phyloP scores from a whole-genome alignment of 2,888 invertebrate genomes.

The Macrophya alboannulata region DNA sequence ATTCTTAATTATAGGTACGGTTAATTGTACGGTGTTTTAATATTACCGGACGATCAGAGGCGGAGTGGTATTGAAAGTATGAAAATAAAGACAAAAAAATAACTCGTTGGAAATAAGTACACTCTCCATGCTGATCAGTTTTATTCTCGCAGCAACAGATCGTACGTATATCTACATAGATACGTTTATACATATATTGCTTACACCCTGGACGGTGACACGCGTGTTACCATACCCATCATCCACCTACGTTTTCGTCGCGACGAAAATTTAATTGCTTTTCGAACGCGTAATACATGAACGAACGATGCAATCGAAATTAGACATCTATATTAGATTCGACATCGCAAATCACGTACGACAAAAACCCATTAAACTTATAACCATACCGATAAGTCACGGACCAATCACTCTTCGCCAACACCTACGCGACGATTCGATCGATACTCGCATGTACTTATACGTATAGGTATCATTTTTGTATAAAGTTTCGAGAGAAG shows the following conservation, averaged over 20 bases:
- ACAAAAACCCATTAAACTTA: background rate
- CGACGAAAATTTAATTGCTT: background rate
- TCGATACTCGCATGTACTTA: background rate
- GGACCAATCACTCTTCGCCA: background rate
- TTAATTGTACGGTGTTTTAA: conserved; percentile 37
- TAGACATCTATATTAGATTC: background rate
- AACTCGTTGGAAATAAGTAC: background rate
- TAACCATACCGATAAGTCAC: background rate
- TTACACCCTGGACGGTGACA: background rate
- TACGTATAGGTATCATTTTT: background rate
- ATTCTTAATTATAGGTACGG: conserved; percentile 39
- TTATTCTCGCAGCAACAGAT: background rate
- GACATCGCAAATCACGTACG: background rate
- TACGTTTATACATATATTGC: background rate
- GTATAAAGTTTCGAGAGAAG: background rate
- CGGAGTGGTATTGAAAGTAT: conserved; percentile 18
- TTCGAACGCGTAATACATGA: background rate
- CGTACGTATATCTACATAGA: background rate
- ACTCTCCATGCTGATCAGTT: background rate
- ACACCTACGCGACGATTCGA: conserved; percentile 5
- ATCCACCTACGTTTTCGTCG: background rate
- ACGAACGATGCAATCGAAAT: background rate
- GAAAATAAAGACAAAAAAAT: no score
- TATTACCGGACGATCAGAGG: conserved; percentile 24
- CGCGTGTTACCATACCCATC: background rate